phyloP scores from a whole-genome alignment of 2,888 invertebrate genomes.

The Cremastobaeus sp. region DNA sequence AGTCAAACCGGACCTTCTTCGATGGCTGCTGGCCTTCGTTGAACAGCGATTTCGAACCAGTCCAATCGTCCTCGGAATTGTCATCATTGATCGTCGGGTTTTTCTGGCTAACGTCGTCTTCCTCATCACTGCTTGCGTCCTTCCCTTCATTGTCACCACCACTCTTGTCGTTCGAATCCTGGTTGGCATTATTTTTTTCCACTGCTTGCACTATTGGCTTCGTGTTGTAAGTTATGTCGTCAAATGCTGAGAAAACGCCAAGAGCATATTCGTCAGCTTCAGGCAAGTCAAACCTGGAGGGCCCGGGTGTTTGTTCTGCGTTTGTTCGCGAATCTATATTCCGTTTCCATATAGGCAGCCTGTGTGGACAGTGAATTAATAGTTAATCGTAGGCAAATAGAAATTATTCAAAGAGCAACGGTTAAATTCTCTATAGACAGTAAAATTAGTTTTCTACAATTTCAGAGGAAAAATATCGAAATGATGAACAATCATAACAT shows the following conservation, averaged over 20 bases:
- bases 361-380: not conserved
- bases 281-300: slow-evolving; percentile 85
- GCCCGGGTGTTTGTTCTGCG: slow-evolving; percentile 80
- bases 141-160: slow-evolving; percentile 27
- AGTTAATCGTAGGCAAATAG: no score
- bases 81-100: slow-evolving; percentile 66
- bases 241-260: slow-evolving; percentile 83
- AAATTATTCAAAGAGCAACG: no score
- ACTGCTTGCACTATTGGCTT: slow-evolving; percentile 83
- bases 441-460: no score
- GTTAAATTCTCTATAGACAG: no score
- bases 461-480: no score
- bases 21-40: slow-evolving; percentile 71
- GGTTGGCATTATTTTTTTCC: slow-evolving; percentile 67
- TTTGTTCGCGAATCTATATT: slow-evolving; percentile 54
- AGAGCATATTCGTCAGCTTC: slow-evolving; percentile 84
- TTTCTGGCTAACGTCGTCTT: slow-evolving; percentile 29
- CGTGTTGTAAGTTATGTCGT: slow-evolving; percentile 85
- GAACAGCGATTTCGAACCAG: slow-evolving; percentile 71
- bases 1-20: slow-evolving; percentile 80
- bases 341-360: slow-evolving; percentile 57
- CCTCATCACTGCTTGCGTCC: slow-evolving; percentile 37
- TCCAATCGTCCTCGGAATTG: slow-evolving; percentile 75
- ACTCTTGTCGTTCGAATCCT: slow-evolving; percentile 73
- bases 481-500: no score